Evolutionary conservation across 2,113 vertebrate species (phyloP).

Genomic region (Oxyruncus cristatus): DNA sequence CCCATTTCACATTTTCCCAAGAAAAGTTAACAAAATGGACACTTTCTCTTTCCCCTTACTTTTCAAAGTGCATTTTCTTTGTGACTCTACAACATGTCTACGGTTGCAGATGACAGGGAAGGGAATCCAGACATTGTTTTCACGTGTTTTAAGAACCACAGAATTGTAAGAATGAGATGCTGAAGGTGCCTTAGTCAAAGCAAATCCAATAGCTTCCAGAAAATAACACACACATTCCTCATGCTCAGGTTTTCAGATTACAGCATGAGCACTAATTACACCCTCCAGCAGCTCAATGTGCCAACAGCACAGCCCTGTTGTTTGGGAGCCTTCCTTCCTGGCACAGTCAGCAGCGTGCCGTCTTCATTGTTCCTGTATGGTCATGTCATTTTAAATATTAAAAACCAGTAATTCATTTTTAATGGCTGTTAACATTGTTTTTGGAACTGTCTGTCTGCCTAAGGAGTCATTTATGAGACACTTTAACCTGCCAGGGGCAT

Average conservation of each 20-base stretch:
- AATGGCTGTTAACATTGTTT: conserved; percentile 61
- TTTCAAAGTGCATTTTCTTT: background rate
- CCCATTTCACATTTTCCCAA: background rate
- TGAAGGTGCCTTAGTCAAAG: background rate
- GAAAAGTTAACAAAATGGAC: background rate
- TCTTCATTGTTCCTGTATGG: conserved; percentile 31
- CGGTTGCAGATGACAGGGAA: background rate
- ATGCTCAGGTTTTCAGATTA: background rate
- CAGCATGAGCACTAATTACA: background rate
- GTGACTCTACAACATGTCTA: background rate
- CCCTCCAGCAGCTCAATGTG: background rate
- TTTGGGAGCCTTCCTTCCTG: conserved; percentile 11
- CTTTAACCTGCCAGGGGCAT: conserved; percentile 41
- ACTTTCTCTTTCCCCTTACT: background rate
- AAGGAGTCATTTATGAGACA: conserved; percentile 53
- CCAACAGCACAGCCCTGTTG: background rate
- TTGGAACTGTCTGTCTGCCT: conserved; percentile 56
- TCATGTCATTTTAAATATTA: conserved; percentile 59
- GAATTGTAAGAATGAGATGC: background rate
- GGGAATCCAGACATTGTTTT: background rate
- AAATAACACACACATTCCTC: background rate
- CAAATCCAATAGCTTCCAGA: background rate
- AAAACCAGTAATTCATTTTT: conserved; percentile 59
- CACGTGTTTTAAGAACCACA: background rate
- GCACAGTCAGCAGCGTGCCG: background rate